Evolutionary conservation across 1,140 invertebrate species (phyloP).

Genomic region (Macrobrachium nipponense): DNA sequence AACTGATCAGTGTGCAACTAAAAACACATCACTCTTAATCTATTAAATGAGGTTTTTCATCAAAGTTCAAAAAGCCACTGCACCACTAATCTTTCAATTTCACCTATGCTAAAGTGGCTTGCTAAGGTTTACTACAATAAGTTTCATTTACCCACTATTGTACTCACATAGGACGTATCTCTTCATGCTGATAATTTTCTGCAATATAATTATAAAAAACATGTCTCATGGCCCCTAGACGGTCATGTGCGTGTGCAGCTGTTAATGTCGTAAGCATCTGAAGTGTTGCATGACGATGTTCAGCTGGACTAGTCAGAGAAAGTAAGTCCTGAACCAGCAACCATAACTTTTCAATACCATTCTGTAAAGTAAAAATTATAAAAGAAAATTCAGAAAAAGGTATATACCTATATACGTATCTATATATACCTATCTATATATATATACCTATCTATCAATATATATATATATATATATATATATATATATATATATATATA

Average conservation of each 20-base stretch:
- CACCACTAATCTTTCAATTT: background rate
- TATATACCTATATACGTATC: too few species aligned
- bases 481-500: too few species aligned
- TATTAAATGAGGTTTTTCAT: too few species aligned
- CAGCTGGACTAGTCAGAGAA: constrained; percentile 18
- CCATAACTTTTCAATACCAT: constrained; percentile 53
- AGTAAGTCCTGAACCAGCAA: constrained; percentile 31
- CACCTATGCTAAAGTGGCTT: background rate
- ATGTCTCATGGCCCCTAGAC: constrained; percentile 40
- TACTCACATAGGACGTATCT: constrained; percentile 41
- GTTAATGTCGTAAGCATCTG: constrained; percentile 44
- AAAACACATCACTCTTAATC: too few species aligned
- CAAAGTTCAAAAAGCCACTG: too few species aligned
- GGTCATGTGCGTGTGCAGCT: constrained; percentile 31
- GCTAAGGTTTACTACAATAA: background rate
- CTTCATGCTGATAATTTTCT: constrained; percentile 48
- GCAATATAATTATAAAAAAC: constrained; percentile 52
- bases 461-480: too few species aligned
- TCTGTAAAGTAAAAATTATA: constrained; percentile 1
- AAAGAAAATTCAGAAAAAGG: background rate
- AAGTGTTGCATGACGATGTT: constrained; percentile 41
- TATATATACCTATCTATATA: too few species aligned
- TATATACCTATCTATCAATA: too few species aligned
- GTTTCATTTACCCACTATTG: background rate
- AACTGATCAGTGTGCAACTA: too few species aligned